A percentile compares a stretch with the other conserved stretches of the same genome.
phyloP scores from a whole-genome alignment of 2,113 vertebrate genomes.

The Pelecanoides urinatrix region DNA sequence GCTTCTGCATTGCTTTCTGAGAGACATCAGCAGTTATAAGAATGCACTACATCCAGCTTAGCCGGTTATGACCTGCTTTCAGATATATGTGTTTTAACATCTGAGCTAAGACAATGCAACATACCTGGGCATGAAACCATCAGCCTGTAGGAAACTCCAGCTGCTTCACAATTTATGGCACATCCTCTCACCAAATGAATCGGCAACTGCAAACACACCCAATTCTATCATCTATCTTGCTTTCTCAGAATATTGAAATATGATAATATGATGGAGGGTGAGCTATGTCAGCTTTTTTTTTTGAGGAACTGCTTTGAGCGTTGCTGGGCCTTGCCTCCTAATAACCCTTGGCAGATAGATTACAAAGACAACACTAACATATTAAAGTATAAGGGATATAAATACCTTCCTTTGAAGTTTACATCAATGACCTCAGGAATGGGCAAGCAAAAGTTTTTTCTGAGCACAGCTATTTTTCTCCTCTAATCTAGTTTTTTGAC shows the following conservation, averaged over 20 bases:
- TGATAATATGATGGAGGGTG: background rate
- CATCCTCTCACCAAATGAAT: background rate
- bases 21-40: background rate
- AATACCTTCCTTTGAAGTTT: slow-evolving; percentile 39
- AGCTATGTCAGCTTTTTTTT: background rate
- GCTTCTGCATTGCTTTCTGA: background rate
- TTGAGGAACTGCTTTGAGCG: background rate
- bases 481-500: background rate
- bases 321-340: background rate
- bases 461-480: background rate
- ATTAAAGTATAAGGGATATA: background rate
- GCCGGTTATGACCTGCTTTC: background rate
- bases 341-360: background rate
- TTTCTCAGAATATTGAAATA: background rate
- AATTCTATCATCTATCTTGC: background rate
- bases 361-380: background rate
- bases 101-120: background rate
- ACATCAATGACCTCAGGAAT: background rate
- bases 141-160: background rate
- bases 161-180: background rate
- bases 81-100: background rate
- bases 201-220: background rate
- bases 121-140: background rate
- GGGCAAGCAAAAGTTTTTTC: background rate
- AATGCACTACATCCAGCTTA: background rate